Evolutionary conservation across 2,888 invertebrate species (phyloP).

Genomic region (Hedya salicella): DNA sequence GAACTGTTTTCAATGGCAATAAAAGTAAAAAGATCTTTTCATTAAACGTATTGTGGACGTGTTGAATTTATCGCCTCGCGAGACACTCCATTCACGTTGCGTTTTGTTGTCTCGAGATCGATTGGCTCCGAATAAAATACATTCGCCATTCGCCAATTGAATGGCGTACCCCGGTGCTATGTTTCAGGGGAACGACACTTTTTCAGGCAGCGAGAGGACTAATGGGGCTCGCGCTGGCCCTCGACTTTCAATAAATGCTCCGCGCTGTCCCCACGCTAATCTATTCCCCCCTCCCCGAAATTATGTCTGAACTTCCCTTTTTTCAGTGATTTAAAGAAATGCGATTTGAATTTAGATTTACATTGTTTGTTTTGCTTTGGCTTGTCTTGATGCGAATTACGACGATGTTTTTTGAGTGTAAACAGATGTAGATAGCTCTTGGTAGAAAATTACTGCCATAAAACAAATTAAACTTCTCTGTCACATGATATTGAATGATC

Average conservation of each 20-base stretch:
- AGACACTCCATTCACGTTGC: constrained; percentile 78
- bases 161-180: constrained; percentile 74
- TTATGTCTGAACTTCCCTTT: constrained; percentile 46
- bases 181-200: constrained; percentile 80
- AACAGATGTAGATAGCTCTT: neutral
- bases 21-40: constrained; percentile 77
- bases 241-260: constrained; percentile 79
- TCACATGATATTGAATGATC: no score
- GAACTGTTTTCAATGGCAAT: constrained; percentile 61
- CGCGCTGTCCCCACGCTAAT: constrained; percentile 64
- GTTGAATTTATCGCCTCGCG: constrained; percentile 79
- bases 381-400: constrained; percentile 27
- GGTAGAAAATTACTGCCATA: no score
- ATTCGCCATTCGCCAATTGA: constrained; percentile 80
- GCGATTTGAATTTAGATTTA: constrained; percentile 46
- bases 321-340: constrained; percentile 45
- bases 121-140: constrained; percentile 82
- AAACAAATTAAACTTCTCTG: no score
- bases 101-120: constrained; percentile 81
- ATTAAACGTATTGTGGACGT: constrained; percentile 79
- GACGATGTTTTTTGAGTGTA: neutral
- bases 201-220: constrained; percentile 76
- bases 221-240: constrained; percentile 78
- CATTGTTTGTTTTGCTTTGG: constrained; percentile 46
- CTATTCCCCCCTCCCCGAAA: constrained; percentile 54